Base-by-base conservation (phyloP, 2,797 vertebrate genomes). In the Sebastes oblongus region DNA sequence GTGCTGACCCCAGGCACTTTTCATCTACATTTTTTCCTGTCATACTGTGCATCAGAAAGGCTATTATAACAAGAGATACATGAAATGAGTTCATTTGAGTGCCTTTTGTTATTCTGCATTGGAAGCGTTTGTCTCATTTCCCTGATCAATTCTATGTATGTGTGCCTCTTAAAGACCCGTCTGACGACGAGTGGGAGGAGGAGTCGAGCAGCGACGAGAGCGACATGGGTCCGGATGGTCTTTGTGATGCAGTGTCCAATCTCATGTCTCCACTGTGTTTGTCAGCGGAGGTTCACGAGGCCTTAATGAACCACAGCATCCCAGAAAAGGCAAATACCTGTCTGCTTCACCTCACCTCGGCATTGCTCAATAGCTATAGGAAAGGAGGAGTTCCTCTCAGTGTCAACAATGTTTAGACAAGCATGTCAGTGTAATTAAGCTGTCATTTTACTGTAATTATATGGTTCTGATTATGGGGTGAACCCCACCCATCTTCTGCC, bases 121-220 rank as follows among this genome's bases (percentile, higher is more conserved):
- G 11, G n/a, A 4, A 6, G 30, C 20, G 8, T 70, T 30, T 59
- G 66, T 70, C 16, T 62, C 59, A 12, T 18, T 24, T 42, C 52
- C 27, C 34, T 32, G 59, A 84, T 79, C 30, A 4, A 8, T 46
- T 50, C 11, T 54, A 1, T 58, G 4, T 46, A 3, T 72, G 30
- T 83, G 9, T 77, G 22, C 2, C 22, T 22, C 24, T 87, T 50
- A 9, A 42, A 98, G 98, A 98, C 81, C 96, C 97, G 0, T 98
- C 98, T 0, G 98, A 99, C 55, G 97, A 99, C 0, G 98, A 99
- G 81, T 99, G 98, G 98, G 98, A 99, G 80, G 98, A 97, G 46
- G 93, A 96, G 22, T 99, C 98, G 7, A 99, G 98, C 95, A 97
- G 98, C 11, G 98, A 99, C 9, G 98, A 99, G 80, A 97, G 97